Percentiles rank a stretch among this genome's conserved stretches.
These are phyloP conservation scores for Aphelinus certus DNA, from an alignment of 1,140 invertebrate species.

Conservation along the genomic window DNA sequence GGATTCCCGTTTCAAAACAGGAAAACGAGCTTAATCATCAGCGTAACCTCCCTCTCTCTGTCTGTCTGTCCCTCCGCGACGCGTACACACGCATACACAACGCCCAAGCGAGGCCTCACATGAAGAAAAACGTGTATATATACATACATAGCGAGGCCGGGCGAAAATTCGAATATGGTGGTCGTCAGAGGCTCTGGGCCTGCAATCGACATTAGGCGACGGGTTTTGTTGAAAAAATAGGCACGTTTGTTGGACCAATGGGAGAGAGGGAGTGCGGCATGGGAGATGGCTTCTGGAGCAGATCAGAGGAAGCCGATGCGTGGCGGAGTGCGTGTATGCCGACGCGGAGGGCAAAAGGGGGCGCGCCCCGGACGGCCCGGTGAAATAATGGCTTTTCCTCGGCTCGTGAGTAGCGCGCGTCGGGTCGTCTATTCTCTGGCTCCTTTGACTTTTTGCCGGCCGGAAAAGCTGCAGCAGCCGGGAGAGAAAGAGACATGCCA, in stretches of 20 bases:
- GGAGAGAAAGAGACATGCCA: constrained; percentile 4
- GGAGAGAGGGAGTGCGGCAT: not conserved
- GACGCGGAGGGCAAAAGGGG: constrained; percentile 2
- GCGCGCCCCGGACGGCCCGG: not conserved
- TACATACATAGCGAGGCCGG: no score
- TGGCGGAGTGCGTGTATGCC: no score
- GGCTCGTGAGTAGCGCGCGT: not conserved
- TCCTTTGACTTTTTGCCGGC: constrained; percentile 7
- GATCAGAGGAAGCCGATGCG: not conserved
- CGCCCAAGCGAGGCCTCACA: no score
- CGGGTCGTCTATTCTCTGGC: not conserved
- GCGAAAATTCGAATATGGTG: no score
- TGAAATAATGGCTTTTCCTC: constrained; percentile 28
- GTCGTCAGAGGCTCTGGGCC: not conserved
- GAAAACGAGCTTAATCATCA: no score
- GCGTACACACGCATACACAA: no score
- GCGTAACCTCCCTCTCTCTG: no score
- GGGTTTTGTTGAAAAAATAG: constrained; percentile 52
- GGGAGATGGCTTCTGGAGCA: not conserved
- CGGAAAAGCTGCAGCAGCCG: not conserved
- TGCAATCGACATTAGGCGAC: not conserved
- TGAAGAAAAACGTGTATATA: no score
- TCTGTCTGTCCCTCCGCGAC: no score
- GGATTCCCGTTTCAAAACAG: no score
- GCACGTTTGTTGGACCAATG: constrained; percentile 50